Conservation (phyloP, 2,113 vertebrate species). For the Chlorodrepanis virens region DNA sequence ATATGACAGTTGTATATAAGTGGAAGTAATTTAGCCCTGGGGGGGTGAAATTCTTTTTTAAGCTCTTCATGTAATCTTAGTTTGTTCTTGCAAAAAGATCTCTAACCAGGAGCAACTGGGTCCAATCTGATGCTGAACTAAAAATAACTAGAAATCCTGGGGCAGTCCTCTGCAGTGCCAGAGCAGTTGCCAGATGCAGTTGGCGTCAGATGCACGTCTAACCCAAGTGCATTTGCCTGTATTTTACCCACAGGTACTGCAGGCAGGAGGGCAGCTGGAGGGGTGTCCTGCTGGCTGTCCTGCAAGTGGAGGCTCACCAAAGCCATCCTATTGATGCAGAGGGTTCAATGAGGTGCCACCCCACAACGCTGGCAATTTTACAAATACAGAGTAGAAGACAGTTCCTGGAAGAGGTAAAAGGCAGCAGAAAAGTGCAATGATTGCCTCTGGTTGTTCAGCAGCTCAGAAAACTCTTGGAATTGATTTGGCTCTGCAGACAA, state of each 20-base stretch:
- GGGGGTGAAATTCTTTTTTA: conserved; percentile 67
- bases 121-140: conserved; percentile 51
- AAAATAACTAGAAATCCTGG: conserved; percentile 56
- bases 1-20: conserved; percentile 61
- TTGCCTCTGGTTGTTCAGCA: conserved; percentile 25
- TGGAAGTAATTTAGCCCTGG: conserved; percentile 65
- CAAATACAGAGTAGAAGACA: not conserved
- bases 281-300: not conserved
- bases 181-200: conserved; percentile 33
- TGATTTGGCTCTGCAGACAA: not conserved
- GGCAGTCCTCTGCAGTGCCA: conserved; percentile 31
- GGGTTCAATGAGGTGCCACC: not conserved
- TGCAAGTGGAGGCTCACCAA: not conserved
- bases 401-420: not conserved
- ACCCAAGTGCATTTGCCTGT: not conserved
- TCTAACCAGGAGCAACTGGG: conserved; percentile 62
- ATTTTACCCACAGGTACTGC: not conserved
- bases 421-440: not conserved
- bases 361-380: not conserved
- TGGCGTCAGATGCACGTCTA: not conserved
- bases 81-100: conserved; percentile 65
- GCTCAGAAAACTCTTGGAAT: conserved; percentile 25
- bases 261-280: not conserved
- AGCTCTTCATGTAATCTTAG: conserved; percentile 59
- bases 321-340: not conserved